These are phyloP conservation scores for Agrotis segetum DNA, from an alignment of 2,888 invertebrate species.

Conservation along the genomic window DNA sequence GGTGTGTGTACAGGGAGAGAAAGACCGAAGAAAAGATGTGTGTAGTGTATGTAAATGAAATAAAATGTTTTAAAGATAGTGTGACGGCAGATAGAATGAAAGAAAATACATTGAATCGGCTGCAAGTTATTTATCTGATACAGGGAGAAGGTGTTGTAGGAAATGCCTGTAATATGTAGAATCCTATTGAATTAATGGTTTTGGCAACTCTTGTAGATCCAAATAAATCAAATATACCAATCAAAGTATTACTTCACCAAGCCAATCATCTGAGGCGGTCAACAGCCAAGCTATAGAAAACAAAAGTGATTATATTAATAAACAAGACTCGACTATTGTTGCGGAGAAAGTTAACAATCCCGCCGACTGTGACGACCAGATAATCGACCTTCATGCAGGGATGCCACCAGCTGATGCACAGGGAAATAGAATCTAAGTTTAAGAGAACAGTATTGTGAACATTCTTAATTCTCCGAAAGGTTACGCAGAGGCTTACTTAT, in stretches of 20 bases:
- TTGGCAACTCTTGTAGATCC: neutral
- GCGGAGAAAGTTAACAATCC: slow-evolving; percentile 75
- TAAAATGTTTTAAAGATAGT: too few species aligned
- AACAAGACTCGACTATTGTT: slow-evolving; percentile 66
- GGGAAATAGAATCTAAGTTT: neutral
- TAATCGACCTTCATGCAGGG: slow-evolving; percentile 67
- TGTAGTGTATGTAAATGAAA: too few species aligned
- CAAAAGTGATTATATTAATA: slow-evolving; percentile 69
- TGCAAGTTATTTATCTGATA: too few species aligned
- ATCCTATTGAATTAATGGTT: neutral
- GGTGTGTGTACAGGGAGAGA: too few species aligned
- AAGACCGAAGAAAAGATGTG: too few species aligned
- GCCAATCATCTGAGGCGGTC: slow-evolving; percentile 34
- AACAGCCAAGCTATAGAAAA: slow-evolving; percentile 63
- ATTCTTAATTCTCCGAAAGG: too few species aligned
- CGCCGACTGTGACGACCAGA: slow-evolving; percentile 75
- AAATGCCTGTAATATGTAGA: neutral
- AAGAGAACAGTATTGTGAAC: neutral
- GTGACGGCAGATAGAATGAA: too few species aligned
- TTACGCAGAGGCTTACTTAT: too few species aligned
- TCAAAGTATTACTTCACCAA: slow-evolving; percentile 9
- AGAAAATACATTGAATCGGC: too few species aligned
- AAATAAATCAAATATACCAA: neutral
- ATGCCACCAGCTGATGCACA: slow-evolving; percentile 13
- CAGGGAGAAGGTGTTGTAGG: too few species aligned